Percentiles rank a stretch among this genome's conserved stretches.
These are phyloP conservation scores for Diorhabda carinulata DNA, from an alignment of 1,140 invertebrate species.

Conservation along the genomic window DNA sequence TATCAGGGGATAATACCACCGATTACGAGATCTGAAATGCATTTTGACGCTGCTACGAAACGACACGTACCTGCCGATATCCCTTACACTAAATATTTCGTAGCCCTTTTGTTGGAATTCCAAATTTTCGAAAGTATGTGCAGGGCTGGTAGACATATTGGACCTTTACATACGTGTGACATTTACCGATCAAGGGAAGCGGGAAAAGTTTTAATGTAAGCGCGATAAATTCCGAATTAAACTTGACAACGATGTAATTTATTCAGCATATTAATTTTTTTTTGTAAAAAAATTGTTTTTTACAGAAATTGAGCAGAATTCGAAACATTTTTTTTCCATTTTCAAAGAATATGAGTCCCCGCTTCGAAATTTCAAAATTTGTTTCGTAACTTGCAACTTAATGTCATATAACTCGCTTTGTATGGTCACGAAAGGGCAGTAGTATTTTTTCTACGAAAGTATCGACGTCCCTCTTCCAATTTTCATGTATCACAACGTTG, in stretches of 20 bases:
- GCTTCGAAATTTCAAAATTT: too few species aligned
- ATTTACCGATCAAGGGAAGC: slow-evolving; percentile 72
- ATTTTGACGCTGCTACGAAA: slow-evolving; percentile 78
- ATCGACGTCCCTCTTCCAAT: too few species aligned
- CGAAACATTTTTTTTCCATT: too few species aligned
- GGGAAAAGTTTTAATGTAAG: slow-evolving; percentile 63
- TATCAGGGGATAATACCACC: slow-evolving; percentile 73
- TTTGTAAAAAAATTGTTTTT: not conserved
- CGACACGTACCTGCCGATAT: slow-evolving; percentile 77
- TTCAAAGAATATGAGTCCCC: too few species aligned
- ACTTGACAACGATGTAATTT: not conserved
- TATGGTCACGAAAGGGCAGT: too few species aligned
- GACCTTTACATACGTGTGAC: slow-evolving; percentile 78
- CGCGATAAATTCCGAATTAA: slow-evolving; percentile 15
- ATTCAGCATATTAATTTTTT: not conserved
- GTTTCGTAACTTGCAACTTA: too few species aligned
- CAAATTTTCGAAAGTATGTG: slow-evolving; percentile 82
- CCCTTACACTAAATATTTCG: slow-evolving; percentile 77
- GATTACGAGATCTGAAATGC: slow-evolving; percentile 61
- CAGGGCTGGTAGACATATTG: slow-evolving; percentile 63
- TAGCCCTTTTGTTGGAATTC: slow-evolving; percentile 79
- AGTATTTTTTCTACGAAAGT: too few species aligned
- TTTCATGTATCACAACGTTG: too few species aligned
- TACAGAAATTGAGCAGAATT: too few species aligned
- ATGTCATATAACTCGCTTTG: too few species aligned